Evolutionary conservation across 2,797 vertebrate genomes (phyloP).

Genomic region (Neomorphus geoffroyi): DNA sequence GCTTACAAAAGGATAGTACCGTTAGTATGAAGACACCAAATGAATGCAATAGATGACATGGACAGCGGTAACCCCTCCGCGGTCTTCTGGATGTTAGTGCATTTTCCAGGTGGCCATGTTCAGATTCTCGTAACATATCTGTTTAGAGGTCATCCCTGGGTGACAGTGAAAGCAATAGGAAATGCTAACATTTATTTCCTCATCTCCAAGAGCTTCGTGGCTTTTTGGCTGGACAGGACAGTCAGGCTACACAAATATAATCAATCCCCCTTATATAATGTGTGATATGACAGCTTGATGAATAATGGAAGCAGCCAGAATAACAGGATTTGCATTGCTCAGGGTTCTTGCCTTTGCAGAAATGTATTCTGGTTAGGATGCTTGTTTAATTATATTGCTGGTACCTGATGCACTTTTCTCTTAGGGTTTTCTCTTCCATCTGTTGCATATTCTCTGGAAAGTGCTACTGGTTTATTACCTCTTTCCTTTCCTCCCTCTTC

Average conservation of each 20-base stretch:
- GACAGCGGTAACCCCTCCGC: neutral
- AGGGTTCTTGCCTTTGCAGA: neutral
- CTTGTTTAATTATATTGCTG: neutral
- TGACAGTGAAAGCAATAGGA: neutral
- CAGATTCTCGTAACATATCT: rapidly evolving
- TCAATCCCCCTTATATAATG: neutral
- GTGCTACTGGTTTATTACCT: neutral
- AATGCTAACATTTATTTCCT: neutral
- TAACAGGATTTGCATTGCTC: neutral
- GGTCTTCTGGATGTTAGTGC: neutral
- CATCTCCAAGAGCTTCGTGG: neutral
- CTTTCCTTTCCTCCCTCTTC: neutral
- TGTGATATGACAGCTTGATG: neutral
- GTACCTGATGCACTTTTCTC: neutral
- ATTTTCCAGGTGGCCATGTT: neutral
- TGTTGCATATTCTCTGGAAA: neutral
- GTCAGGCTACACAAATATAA: neutral
- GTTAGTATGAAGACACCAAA: neutral
- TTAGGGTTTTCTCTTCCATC: conserved; percentile 4
- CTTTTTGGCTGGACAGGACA: neutral
- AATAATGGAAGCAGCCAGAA: neutral
- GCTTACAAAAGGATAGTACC: neutral
- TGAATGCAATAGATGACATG: rapidly evolving
- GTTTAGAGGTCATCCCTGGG: neutral
- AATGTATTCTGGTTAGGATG: neutral